Evolutionary conservation across 2,888 invertebrate species (phyloP), one percentile per base, ranked within the genome.

Genomic region (Meganola albula): DNA sequence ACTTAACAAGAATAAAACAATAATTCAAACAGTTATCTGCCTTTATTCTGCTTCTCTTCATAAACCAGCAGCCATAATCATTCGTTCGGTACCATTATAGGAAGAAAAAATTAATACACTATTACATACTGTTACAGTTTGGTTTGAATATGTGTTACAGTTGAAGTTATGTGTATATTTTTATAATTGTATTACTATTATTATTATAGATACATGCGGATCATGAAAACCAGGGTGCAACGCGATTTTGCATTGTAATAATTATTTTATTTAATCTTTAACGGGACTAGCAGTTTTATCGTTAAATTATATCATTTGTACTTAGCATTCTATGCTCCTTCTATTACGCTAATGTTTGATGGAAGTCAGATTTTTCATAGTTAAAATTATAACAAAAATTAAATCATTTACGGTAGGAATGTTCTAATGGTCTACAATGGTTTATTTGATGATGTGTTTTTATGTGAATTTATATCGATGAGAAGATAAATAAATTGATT

Each of bases 111-210:
- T 79, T 67, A 79, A 83, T 83, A 77, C 68, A 64, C 82, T 85
- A 83, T 83, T 80, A 82, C 74, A 80, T 80, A 83, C 63, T 77
- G 74, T 80, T 85, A 83, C 70, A 82, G 79, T 79, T 83, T 82
- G 78, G 83, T 83, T 85, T 84, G 84, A 84, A 80, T 85, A 85
- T 74, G 84, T 80, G 75, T 75, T 83, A 84, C 77, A 77, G 76
- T 63, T 80, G 83, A 79, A 82, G 72, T 82, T 76, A 83, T 74
- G 82, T 80, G 80, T 79, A 84, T 74, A 65, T 58, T 78, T 43
- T 73, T 63, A 74, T 74, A 74, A 72, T 74, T 72, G 72, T 76
- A 78, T 74, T 74, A 79, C 74, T 80, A 79, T 78, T 78, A 68
- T 70, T 77, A 78, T 74, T 78, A 79, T 73, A 76, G 68, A 76